Base-by-base conservation (phyloP, 2,888 invertebrate species). In the Agriopis aurantiaria region DNA sequence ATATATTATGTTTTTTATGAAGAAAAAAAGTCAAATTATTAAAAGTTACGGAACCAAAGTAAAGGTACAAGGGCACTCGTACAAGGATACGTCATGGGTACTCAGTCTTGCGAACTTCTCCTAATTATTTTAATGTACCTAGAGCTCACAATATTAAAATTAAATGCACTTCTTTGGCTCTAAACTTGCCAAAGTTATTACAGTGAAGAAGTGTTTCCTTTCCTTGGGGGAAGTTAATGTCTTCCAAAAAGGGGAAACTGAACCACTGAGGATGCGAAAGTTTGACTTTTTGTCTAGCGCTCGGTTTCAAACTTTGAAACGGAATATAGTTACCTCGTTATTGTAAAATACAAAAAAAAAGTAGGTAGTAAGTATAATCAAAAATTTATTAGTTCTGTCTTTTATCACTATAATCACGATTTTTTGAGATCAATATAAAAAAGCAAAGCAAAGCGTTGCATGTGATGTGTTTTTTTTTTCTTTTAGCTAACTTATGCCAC, bases 121-220 rank as follows among this genome's bases (percentile, higher is more conserved):
- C 17, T 57, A 43, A 58, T 53, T 62, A 62, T 52, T 61, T 62
- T 43, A 66, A 65, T 68, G 51, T 62, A n/a, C n/a, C n/a, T n/a
- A 43, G 23, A 53, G 51, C 63, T 61, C 53, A 23, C 62, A 75
- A 75, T 71, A 80, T 78, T 75, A 76, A 78, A 81, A 79, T 78
- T 76, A 74, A 79, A 74, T 74, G 71, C 74, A 72, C 71, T 80
- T 78, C 72, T 75, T 71, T 75, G 73, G 78, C 79, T 80, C 78
- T 58, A 78, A 80, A 82, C 74, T 78, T 74, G 75, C 74, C 58
- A 72, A 76, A 81, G 78, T 78, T 78, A 78, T 79, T 80, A 77
- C 77, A 79, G 76, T 81, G 77, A 81, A 78, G 79, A 73, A 82
- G 78, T 79, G 78, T 80, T 83, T 83, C 81, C 82, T 80, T 81